phyloP scores from a whole-genome alignment of 2,888 invertebrate genomes.

The Tanytarsus gracilentus region DNA sequence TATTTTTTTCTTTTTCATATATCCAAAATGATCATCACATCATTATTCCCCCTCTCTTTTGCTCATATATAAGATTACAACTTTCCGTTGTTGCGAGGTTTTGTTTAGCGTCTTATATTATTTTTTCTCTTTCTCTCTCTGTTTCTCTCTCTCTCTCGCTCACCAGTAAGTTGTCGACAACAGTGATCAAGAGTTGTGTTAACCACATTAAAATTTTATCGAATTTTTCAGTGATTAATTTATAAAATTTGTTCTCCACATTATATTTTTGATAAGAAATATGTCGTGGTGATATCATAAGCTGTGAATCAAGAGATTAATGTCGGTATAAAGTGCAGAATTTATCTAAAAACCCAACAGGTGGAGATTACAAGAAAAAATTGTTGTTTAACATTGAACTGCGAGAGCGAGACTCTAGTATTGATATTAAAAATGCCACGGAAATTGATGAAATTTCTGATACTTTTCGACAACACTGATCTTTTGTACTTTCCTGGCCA shows the following conservation, averaged over 20 bases:
- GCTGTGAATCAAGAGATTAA: constrained; percentile 19
- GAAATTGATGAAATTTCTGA: constrained; percentile 84
- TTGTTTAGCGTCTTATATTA: too few relatives aligned
- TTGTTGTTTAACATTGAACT: neutral
- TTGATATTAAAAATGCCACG: constrained; percentile 55
- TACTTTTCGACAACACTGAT: constrained; percentile 88
- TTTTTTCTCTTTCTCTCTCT: too few relatives aligned
- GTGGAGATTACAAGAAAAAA: constrained; percentile 16
- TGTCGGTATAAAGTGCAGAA: constrained; percentile 18
- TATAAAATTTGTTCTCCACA: neutral
- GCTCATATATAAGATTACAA: too few relatives aligned
- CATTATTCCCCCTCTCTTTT: too few relatives aligned
- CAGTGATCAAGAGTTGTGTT: neutral
- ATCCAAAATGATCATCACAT: too few relatives aligned
- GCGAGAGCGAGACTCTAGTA: too few relatives aligned
- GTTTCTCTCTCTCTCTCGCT: neutral
- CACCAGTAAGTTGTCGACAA: too few relatives aligned
- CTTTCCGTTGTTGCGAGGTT: too few relatives aligned
- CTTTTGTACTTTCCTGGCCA: constrained; percentile 88
- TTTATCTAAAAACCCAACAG: constrained; percentile 20
- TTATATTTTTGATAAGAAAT: constrained; percentile 21
- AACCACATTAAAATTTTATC: neutral
- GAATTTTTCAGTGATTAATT: neutral
- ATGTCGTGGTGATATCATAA: neutral
- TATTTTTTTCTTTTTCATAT: too few relatives aligned